Evolutionary conservation across 2,797 vertebrate species (phyloP).

Genomic region (Poeciliopsis gracilis): DNA sequence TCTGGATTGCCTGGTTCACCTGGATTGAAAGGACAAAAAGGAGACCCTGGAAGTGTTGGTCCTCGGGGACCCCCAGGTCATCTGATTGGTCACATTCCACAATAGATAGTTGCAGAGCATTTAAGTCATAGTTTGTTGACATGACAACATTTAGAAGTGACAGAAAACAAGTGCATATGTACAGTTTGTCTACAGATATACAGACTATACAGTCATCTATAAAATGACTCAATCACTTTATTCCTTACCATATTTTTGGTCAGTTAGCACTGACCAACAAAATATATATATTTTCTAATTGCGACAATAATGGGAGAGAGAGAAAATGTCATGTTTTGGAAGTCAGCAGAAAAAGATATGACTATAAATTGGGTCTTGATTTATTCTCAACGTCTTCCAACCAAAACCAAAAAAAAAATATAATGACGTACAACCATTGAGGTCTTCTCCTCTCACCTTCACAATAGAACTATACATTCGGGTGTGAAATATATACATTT

Average conservation of each 20-base stretch:
- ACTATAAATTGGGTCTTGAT: too few species aligned
- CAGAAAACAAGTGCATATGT: background rate
- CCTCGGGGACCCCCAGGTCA: slow-evolving; percentile 37
- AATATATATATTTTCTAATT: background rate
- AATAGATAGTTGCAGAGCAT: background rate
- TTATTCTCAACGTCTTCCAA: too few species aligned
- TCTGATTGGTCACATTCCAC: background rate
- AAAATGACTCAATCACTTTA: background rate
- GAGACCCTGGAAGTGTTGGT: slow-evolving; percentile 25
- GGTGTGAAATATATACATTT: too few species aligned
- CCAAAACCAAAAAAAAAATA: too few species aligned
- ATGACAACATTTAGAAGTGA: background rate
- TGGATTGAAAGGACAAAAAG: slow-evolving; percentile 35
- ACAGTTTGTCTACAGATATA: background rate
- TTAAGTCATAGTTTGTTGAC: background rate
- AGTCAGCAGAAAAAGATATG: too few species aligned
- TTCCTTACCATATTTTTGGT: background rate
- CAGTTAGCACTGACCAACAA: background rate
- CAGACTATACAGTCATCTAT: background rate
- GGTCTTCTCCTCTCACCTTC: too few species aligned
- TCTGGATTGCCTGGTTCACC: background rate
- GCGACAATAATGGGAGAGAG: background rate
- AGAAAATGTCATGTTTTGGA: too few species aligned
- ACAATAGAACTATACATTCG: too few species aligned
- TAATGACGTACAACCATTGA: too few species aligned